Evolutionary conservation across 1,140 invertebrate genomes (phyloP).

Genomic region (Drosophila trapezifrons): DNA sequence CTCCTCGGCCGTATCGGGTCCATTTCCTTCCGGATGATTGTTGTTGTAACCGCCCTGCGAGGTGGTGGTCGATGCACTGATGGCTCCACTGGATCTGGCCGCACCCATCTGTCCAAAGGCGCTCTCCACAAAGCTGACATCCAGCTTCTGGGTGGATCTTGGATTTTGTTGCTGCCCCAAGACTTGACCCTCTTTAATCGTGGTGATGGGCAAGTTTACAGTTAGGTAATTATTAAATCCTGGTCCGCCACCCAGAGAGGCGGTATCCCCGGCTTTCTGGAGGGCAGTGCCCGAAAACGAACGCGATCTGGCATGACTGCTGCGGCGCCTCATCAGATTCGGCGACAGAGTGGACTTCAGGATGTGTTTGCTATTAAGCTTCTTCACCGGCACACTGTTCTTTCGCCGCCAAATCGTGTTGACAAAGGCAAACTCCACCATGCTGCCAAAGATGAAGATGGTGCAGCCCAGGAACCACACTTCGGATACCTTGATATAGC

Average conservation of each 20-base stretch:
- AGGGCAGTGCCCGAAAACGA: constrained; percentile 89
- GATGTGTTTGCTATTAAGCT: constrained; percentile 93
- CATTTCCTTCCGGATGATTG: constrained; percentile 37
- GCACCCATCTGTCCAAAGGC: constrained; percentile 22
- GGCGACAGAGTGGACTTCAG: constrained; percentile 92
- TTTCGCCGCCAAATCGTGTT: constrained; percentile 94
- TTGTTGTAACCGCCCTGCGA: constrained; percentile 33
- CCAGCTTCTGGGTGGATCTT: constrained; percentile 23
- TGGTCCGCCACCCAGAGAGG: constrained; percentile 59
- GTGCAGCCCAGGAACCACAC: constrained; percentile 95
- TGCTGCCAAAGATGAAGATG: constrained; percentile 92
- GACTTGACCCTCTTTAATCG: constrained; percentile 69
- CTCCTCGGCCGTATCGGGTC: constrained; percentile 26
- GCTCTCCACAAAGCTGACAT: constrained; percentile 65
- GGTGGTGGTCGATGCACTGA: constrained; percentile 11
- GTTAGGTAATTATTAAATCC: constrained; percentile 76
- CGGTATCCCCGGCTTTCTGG: constrained; percentile 83
- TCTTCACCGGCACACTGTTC: constrained; percentile 92
- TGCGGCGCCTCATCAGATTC: constrained; percentile 87
- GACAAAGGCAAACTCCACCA: constrained; percentile 95
- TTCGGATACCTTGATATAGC: constrained; percentile 95
- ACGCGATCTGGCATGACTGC: constrained; percentile 88
- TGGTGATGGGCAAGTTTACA: constrained; percentile 73
- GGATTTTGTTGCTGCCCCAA: constrained; percentile 16
- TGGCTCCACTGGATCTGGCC: not conserved